Evolutionary conservation across 2,113 vertebrate genomes (phyloP).

Genomic region (Oenanthe oenanthe): DNA sequence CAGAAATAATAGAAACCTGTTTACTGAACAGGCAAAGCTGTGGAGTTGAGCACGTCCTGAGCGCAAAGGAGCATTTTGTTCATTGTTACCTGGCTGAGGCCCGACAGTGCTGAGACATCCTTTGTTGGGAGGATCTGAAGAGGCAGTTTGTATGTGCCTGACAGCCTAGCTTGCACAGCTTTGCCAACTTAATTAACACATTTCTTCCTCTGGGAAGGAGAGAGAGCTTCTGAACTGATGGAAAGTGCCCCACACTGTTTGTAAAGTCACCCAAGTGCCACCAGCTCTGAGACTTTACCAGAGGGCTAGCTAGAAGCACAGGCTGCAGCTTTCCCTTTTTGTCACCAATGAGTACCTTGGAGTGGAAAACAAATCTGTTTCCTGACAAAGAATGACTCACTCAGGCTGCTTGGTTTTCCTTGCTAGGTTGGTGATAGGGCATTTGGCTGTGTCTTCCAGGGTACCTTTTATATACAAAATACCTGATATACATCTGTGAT

Average conservation of each 20-base stretch:
- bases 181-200: conserved; percentile 58
- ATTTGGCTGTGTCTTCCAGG: neutral
- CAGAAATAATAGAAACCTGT: neutral
- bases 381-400: neutral
- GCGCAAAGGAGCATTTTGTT: neutral
- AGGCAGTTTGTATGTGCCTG: conserved; percentile 17
- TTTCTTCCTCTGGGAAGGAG: neutral
- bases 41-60: neutral
- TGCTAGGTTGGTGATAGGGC: neutral
- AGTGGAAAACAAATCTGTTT: neutral
- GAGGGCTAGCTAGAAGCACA: neutral
- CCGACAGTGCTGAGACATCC: neutral
- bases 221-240: neutral
- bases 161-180: conserved; percentile 8
- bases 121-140: neutral
- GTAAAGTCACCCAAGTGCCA: conserved; percentile 30
- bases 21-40: neutral
- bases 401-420: neutral
- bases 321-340: neutral
- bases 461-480: neutral
- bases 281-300: neutral
- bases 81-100: rapidly evolving
- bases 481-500: neutral
- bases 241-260: neutral
- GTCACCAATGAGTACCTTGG: neutral